These are phyloP conservation scores for Triplophysa dalaica DNA, from an alignment of 2,113 vertebrate species.

Conservation along the genomic window DNA sequence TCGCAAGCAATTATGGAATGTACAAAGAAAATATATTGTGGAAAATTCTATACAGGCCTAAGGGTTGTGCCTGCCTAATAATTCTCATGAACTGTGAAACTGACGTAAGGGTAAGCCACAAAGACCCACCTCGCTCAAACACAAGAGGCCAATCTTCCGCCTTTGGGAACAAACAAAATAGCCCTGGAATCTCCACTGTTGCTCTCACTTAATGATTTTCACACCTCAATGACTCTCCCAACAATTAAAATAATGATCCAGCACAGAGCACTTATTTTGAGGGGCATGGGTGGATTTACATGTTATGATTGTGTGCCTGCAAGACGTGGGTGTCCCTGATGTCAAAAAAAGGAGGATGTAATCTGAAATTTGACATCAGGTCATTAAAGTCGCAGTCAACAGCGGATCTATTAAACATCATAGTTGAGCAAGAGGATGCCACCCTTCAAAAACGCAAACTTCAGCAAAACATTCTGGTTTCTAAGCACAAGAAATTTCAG, in stretches of 20 bases:
- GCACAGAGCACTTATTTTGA: slow-evolving; percentile 76
- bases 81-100: slow-evolving; percentile 45
- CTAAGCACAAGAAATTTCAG: background rate
- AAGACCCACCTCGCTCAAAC: slow-evolving; percentile 63
- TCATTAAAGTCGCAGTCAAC: slow-evolving; percentile 44
- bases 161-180: slow-evolving; percentile 83
- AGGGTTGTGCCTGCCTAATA: slow-evolving; percentile 32
- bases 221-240: slow-evolving; percentile 79
- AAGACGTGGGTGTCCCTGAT: slow-evolving; percentile 45
- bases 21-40: slow-evolving; percentile 53
- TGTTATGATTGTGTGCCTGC: slow-evolving; percentile 48
- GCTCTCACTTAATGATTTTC: slow-evolving; percentile 77
- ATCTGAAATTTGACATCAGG: slow-evolving; percentile 54
- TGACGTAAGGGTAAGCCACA: slow-evolving; percentile 57
- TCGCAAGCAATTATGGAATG: slow-evolving; percentile 37
- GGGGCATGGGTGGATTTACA: slow-evolving; percentile 71
- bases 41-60: slow-evolving; percentile 17
- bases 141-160: slow-evolving; percentile 76
- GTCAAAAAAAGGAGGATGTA: slow-evolving; percentile 44
- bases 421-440: slow-evolving; percentile 6
- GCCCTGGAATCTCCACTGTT: slow-evolving; percentile 75
- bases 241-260: slow-evolving; percentile 84
- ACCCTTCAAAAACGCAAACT: background rate
- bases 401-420: slow-evolving; percentile 19
- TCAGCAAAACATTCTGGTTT: background rate